A percentile compares a stretch with the other conserved stretches of the same genome.
Evolutionary conservation across 2,797 vertebrate genomes (phyloP).

Genomic region (Nyctalus aviator): DNA sequence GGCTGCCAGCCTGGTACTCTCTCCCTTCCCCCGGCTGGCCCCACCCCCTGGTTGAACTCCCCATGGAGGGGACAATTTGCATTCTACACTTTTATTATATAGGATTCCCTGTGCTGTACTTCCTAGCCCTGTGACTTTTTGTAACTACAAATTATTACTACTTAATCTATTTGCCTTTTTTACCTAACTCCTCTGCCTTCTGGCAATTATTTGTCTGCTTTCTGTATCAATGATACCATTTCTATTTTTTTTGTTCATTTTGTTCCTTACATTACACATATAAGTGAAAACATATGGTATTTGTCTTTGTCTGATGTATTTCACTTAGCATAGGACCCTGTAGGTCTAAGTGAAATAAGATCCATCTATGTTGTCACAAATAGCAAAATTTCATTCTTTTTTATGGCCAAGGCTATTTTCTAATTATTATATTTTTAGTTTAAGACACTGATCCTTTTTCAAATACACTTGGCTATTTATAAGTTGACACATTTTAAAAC

Average conservation of each 20-base stretch:
- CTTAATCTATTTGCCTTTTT: background rate
- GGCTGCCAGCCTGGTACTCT: too few species aligned
- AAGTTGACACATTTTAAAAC: background rate
- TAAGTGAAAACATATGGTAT: background rate
- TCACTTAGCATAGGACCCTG: background rate
- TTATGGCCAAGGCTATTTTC: background rate
- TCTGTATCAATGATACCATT: background rate
- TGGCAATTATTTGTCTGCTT: background rate
- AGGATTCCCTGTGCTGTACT: background rate
- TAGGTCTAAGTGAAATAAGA: too few species aligned
- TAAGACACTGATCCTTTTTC: background rate
- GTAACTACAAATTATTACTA: background rate
- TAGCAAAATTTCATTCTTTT: background rate
- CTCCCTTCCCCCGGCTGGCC: too few species aligned
- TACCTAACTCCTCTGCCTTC: background rate
- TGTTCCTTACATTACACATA: background rate
- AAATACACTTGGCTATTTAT: background rate
- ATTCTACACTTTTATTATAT: too few species aligned
- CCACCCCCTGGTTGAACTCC: too few species aligned
- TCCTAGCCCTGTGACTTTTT: background rate
- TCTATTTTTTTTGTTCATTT: background rate
- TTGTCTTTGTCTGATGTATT: background rate
- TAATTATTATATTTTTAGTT: slow-evolving; percentile 12
- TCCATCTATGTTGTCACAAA: background rate
- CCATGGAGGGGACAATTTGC: too few species aligned